Percentiles rank a stretch among this genome's conserved stretches.
phyloP scores from a whole-genome alignment of 2,888 invertebrate species.

The Sipha maydis region DNA sequence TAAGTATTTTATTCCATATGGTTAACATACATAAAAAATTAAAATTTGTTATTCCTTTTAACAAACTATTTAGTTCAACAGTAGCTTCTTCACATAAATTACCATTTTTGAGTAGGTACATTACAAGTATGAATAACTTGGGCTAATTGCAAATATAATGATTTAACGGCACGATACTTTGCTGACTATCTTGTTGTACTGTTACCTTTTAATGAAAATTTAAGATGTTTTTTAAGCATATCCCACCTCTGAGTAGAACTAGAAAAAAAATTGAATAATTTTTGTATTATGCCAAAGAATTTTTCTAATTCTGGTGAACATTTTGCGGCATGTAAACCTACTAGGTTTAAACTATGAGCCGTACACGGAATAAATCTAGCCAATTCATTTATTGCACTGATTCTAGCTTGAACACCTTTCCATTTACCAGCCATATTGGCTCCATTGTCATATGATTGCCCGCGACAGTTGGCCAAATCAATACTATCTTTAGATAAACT shows the following conservation, averaged over 20 bases:
- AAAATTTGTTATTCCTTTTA: too few relatives aligned
- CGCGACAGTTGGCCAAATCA: background rate
- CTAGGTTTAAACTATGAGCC: background rate
- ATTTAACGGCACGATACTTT: background rate
- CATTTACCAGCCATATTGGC: background rate
- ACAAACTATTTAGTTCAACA: too few relatives aligned
- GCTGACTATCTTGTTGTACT: background rate
- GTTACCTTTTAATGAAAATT: background rate
- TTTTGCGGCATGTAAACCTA: background rate
- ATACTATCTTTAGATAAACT: background rate
- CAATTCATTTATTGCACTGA: background rate
- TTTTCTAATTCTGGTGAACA: background rate
- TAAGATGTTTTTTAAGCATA: background rate
- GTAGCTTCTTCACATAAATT: too few relatives aligned
- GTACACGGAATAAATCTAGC: too few relatives aligned
- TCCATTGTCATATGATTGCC: background rate
- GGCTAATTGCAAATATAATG: background rate
- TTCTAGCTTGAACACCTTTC: conserved; percentile 1
- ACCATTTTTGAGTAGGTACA: too few relatives aligned
- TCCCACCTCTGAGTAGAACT: background rate
- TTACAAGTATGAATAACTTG: background rate
- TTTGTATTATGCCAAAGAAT: background rate
- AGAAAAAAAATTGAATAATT: conserved; percentile 5
- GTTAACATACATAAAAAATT: too few relatives aligned
- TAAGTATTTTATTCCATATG: too few relatives aligned